Evolutionary conservation across 2,888 invertebrate genomes (phyloP).

Genomic region (Dynastes hyllus): DNA sequence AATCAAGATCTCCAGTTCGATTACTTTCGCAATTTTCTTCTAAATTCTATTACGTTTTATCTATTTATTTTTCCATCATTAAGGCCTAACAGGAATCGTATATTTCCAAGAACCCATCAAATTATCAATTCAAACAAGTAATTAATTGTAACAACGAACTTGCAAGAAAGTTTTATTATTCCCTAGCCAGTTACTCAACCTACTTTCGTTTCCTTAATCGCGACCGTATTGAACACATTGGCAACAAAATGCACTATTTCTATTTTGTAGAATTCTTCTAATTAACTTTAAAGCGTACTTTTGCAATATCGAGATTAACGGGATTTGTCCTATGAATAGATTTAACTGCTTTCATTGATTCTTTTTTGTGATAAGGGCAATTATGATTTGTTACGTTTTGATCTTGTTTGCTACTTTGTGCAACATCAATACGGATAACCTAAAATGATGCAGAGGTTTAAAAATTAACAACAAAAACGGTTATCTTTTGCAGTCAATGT

Average conservation of each 20-base stretch:
- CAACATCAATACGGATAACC: too few relatives aligned
- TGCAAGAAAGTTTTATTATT: conserved; percentile 1
- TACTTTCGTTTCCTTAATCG: conserved; percentile 11
- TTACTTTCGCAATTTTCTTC: too few relatives aligned
- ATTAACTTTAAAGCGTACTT: neutral
- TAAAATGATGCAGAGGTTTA: too few relatives aligned
- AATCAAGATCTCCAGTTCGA: too few relatives aligned
- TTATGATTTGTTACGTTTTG: too few relatives aligned
- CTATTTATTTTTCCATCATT: conserved; percentile 1
- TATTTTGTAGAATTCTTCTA: neutral
- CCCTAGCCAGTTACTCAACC: neutral
- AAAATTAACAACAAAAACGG: neutral
- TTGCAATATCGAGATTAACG: too few relatives aligned
- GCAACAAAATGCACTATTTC: neutral
- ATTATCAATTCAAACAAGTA: conserved; percentile 13
- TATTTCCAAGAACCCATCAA: neutral
- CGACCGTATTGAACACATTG: neutral
- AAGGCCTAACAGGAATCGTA: neutral
- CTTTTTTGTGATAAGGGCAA: too few relatives aligned
- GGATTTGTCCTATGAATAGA: too few relatives aligned
- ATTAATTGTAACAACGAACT: conserved; percentile 15
- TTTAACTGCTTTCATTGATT: too few relatives aligned
- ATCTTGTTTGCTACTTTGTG: too few relatives aligned
- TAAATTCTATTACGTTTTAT: neutral
- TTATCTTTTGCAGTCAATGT: conserved; percentile 10